Conservation (phyloP, 2,113 vertebrate genomes). For the Vidua macroura region DNA sequence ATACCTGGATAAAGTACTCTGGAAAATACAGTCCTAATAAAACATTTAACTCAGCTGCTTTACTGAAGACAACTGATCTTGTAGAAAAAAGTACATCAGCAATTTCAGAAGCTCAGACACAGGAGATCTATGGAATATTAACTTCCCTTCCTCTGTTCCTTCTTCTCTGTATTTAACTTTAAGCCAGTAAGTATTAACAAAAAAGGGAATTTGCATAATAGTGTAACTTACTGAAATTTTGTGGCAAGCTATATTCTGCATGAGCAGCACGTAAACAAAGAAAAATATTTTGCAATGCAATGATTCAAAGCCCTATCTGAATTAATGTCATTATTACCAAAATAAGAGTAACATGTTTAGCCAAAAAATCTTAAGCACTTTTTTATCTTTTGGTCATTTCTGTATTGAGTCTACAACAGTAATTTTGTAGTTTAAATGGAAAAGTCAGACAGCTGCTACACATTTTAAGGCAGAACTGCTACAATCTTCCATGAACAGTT, state of each 20-base stretch:
- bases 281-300: not conserved
- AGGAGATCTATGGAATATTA: not conserved
- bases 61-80: not conserved
- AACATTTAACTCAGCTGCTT: not conserved
- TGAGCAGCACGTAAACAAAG: not conserved
- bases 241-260: not conserved
- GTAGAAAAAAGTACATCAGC: not conserved
- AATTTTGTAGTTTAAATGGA: constrained; percentile 51
- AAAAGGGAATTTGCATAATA: not conserved
- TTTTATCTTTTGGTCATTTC: constrained; percentile 8
- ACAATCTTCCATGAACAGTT: not conserved
- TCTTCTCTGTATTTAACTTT: not conserved
- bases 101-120: not conserved
- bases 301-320: not conserved
- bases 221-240: not conserved
- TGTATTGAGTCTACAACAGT: not conserved
- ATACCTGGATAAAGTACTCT: not conserved
- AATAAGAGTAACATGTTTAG: not conserved
- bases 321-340: not conserved
- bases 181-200: not conserved
- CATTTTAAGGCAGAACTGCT: constrained; percentile 23
- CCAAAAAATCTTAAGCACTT: constrained; percentile 28
- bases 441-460: constrained; percentile 60
- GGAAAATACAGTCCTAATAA: not conserved
- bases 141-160: not conserved